phyloP scores from a whole-genome alignment of 1,140 invertebrate genomes.

The Leptopilina boulardi region DNA sequence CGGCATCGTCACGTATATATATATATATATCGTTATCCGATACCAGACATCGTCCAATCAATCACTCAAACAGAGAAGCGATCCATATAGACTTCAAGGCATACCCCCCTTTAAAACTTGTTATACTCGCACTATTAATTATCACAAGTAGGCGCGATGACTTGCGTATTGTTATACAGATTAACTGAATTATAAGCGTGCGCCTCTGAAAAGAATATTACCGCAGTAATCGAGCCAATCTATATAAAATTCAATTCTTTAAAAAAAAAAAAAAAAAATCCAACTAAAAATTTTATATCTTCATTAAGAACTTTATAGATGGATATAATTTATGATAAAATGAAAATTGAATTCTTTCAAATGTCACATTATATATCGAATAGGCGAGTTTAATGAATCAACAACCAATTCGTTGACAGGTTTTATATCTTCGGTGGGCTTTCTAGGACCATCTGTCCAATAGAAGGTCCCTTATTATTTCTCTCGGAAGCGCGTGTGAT shows the following conservation, averaged over 20 bases:
- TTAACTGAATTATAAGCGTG: conserved; percentile 1
- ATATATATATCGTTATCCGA: conserved; percentile 49
- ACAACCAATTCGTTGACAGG: conserved; percentile 19
- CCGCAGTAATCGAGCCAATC: conserved; percentile 39
- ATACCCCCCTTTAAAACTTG: conserved; percentile 43
- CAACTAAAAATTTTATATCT: no score
- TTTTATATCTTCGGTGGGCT: conserved; percentile 31
- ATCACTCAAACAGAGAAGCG: conserved; percentile 53
- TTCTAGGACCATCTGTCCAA: conserved; percentile 19
- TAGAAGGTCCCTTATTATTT: not conserved
- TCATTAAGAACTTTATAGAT: no score
- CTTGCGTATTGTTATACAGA: conserved; percentile 41
- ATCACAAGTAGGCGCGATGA: conserved; percentile 53
- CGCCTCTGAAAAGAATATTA: conserved; percentile 6
- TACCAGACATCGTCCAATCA: conserved; percentile 49
- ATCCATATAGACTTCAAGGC: conserved; percentile 39
- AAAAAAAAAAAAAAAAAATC: not conserved
- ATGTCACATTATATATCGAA: not conserved
- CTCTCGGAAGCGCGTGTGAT: not conserved
- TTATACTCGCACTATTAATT: conserved; percentile 60
- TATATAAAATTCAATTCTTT: not conserved
- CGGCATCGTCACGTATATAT: conserved; percentile 45
- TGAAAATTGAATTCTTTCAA: conserved; percentile 22
- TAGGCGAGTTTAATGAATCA: conserved; percentile 12
- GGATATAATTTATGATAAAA: not conserved